Evolutionary conservation across 2,113 vertebrate genomes (phyloP), one percentile per base, ranked within the genome.

Genomic region (Chloroceryle aenea): DNA sequence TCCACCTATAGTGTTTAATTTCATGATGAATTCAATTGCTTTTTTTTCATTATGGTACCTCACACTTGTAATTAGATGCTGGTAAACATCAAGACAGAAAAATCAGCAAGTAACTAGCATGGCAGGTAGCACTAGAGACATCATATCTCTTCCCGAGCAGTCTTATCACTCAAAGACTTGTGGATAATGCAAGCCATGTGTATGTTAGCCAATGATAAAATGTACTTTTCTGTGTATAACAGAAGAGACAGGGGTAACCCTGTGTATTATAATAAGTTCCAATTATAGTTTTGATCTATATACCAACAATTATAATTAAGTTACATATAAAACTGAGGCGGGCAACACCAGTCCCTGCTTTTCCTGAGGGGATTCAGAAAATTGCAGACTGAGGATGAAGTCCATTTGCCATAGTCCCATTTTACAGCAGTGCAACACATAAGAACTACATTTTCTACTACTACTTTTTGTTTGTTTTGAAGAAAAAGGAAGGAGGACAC

Each of bases 391-490:
- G 10, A 23, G 2, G 2, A 25, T 25, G 8, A 77, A 80, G 47
- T 9, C 23, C n/a, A 81, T 22, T 62, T 0, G 0, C 6, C 4
- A 0, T 1, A 66, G 45, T 27, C 42, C 20, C 12, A 26, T 48
- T 72, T 45, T 25, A 76, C 0, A 89, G 15, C 88, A 83, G 9
- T 4, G 9, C 27, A 83, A 58, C 36, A 53, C 43, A 8, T 7
- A 68, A 77, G 66, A 91, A 67, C 34, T 17, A 12, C 34, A 30
- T 83, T 63, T 90, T 38, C 47, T 55, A 11, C 34, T 81, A 61
- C 3, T 20, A 52, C 43, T 92, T 62, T 32, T 47, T 47, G 19
- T 7, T 40, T 42, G 21, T 22, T 66, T n/a, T 27, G 17, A 63
- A 64, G 6, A 47, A 72, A 81, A 79, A 30, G 4, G 2, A 21